phyloP scores from a whole-genome alignment of 30 jellyfish, hydroid and myxozoan species.

The Cassiopea andromeda region DNA sequence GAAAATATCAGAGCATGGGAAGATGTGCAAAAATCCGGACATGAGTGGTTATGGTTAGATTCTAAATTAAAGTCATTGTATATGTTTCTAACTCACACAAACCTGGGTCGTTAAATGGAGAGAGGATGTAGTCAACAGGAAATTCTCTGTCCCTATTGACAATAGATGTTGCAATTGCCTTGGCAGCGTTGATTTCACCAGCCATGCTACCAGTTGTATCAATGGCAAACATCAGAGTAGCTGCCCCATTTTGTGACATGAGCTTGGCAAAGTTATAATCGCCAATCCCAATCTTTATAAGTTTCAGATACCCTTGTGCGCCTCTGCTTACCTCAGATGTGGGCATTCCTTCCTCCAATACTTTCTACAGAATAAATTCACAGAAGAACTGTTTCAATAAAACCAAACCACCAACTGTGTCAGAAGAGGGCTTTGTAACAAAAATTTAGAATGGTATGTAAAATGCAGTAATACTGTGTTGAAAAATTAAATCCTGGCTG shows the following conservation, averaged over 20 bases:
- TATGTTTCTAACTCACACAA: neutral
- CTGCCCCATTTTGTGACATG: constrained; percentile 68
- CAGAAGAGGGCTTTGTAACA: too few species aligned
- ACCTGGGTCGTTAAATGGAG: constrained; percentile 89
- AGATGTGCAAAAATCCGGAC: too few species aligned
- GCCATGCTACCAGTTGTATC: constrained; percentile 82
- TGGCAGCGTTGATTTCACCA: constrained; percentile 71
- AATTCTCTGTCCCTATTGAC: constrained; percentile 55
- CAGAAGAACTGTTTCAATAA: neutral
- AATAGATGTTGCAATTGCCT: constrained; percentile 68
- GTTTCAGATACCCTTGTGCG: constrained; percentile 48
- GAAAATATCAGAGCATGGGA: too few species aligned
- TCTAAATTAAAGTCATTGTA: too few species aligned
- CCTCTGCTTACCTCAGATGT: constrained; percentile 56
- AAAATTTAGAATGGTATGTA: too few species aligned
- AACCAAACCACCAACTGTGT: neutral
- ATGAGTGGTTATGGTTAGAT: too few species aligned
- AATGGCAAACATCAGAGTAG: constrained; percentile 75
- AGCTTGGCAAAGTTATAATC: constrained; percentile 40
- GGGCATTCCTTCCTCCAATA: constrained; percentile 53
- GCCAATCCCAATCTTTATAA: constrained; percentile 60
- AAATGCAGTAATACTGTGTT: too few species aligned
- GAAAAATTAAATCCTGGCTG: too few species aligned
- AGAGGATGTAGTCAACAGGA: constrained; percentile 79
- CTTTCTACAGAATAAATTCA: constrained; percentile 39